Conservation (phyloP, 2,888 invertebrate genomes). For the Chaetoderma sp. region DNA sequence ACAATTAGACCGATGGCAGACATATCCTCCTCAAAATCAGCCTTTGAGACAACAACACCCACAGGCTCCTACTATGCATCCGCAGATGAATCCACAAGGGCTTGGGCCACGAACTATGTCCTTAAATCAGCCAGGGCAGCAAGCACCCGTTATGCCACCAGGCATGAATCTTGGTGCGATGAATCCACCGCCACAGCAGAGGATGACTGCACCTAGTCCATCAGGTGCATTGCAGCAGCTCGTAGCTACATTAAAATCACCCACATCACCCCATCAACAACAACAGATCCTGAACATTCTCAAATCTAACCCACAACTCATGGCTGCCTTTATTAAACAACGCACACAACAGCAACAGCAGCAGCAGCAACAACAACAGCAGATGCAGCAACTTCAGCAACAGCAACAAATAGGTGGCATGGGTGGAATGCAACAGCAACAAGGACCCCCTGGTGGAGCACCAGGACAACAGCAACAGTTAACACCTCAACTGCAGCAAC, state of each 20-base stretch:
- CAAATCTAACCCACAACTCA: constrained; percentile 92
- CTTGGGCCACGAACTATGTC: constrained; percentile 38
- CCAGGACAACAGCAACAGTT: constrained; percentile 58
- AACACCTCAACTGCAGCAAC: constrained; percentile 59
- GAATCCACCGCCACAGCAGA: constrained; percentile 49
- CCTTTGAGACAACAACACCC: constrained; percentile 44
- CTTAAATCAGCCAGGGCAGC: constrained; percentile 41
- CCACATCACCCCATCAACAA: constrained; percentile 91
- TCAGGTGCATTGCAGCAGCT: constrained; percentile 74
- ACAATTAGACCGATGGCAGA: constrained; percentile 21
- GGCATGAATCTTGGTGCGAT: constrained; percentile 47
- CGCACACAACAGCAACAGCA: constrained; percentile 71
- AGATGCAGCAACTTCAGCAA: constrained; percentile 70
- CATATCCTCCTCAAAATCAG: constrained; percentile 27
- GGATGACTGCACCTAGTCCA: constrained; percentile 26
- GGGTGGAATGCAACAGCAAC: constrained; percentile 34
- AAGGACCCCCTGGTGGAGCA: constrained; percentile 67
- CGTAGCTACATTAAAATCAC: constrained; percentile 89
- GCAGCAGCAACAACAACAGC: constrained; percentile 61
- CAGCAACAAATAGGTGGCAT: constrained; percentile 38
- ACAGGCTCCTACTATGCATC: constrained; percentile 43
- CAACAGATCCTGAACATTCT: constrained; percentile 87
- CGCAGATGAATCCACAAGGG: too few species aligned
- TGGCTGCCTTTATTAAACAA: constrained; percentile 95
- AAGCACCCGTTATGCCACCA: constrained; percentile 37